These are phyloP conservation scores for Labia minor DNA, from an alignment of 2,888 invertebrate genomes.

Conservation along the genomic window DNA sequence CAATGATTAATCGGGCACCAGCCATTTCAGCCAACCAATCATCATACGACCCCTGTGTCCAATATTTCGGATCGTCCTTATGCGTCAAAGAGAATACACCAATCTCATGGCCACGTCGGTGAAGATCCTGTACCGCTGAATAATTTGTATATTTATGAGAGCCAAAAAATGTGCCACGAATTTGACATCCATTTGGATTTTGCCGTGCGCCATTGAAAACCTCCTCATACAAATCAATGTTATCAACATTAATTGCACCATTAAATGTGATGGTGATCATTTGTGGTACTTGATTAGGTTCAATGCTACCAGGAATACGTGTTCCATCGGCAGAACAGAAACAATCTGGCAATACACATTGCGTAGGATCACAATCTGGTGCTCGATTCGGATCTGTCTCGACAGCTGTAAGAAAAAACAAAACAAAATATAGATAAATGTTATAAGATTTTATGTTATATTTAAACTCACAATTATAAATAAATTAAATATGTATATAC, in stretches of 20 bases:
- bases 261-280: slow-evolving; percentile 90
- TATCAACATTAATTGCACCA: slow-evolving; percentile 85
- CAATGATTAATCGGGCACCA: slow-evolving; percentile 73
- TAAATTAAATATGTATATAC: not conserved
- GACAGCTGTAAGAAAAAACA: slow-evolving; percentile 51
- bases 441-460: not conserved
- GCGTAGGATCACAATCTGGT: slow-evolving; percentile 80
- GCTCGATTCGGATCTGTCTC: slow-evolving; percentile 85
- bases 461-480: not conserved
- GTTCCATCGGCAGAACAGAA: slow-evolving; percentile 90
- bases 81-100: slow-evolving; percentile 85
- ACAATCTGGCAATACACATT: slow-evolving; percentile 80
- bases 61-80: slow-evolving; percentile 84
- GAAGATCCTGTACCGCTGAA: slow-evolving; percentile 78
- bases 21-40: slow-evolving; percentile 94
- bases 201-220: slow-evolving; percentile 73
- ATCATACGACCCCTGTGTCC: slow-evolving; percentile 76
- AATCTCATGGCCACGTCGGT: slow-evolving; percentile 83
- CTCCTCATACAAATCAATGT: slow-evolving; percentile 83
- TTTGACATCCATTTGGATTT: slow-evolving; percentile 82
- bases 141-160: slow-evolving; percentile 89
- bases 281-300: slow-evolving; percentile 76
- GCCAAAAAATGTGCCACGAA: slow-evolving; percentile 82
- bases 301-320: slow-evolving; percentile 72
- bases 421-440: slow-evolving; percentile 18